phyloP scores from a whole-genome alignment of 2,888 invertebrate genomes.

The Erpobdella octoculata region DNA sequence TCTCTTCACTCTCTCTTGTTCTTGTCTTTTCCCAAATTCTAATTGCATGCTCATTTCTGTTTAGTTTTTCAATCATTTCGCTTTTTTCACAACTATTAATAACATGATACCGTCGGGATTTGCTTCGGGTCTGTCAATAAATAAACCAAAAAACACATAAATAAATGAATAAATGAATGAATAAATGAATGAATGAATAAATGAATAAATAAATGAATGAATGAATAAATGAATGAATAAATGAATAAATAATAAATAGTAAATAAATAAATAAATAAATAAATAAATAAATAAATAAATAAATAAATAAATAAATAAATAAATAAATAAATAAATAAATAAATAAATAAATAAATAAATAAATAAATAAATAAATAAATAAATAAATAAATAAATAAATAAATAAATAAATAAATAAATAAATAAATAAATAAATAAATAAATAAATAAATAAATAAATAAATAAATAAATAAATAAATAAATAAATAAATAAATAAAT shows the following conservation, averaged over 20 bases:
- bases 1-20: slow-evolving; percentile 20
- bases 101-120: too few relatives aligned
- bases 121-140: too few relatives aligned
- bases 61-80: too few relatives aligned
- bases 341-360: background rate
- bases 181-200: too few relatives aligned
- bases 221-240: too few relatives aligned
- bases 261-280: background rate
- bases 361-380: background rate
- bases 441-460: background rate
- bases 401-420: background rate
- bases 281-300: background rate
- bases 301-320: background rate
- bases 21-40: background rate
- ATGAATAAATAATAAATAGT: too few relatives aligned
- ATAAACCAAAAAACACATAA: too few relatives aligned
- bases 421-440: background rate
- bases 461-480: background rate
- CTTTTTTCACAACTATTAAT: too few relatives aligned
- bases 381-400: background rate
- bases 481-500: background rate
- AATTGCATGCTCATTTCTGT: too few relatives aligned
- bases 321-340: background rate
- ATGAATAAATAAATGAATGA: too few relatives aligned
- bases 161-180: too few relatives aligned